Base-by-base conservation (phyloP, 2,797 vertebrate species). In the Meda fulgida region DNA sequence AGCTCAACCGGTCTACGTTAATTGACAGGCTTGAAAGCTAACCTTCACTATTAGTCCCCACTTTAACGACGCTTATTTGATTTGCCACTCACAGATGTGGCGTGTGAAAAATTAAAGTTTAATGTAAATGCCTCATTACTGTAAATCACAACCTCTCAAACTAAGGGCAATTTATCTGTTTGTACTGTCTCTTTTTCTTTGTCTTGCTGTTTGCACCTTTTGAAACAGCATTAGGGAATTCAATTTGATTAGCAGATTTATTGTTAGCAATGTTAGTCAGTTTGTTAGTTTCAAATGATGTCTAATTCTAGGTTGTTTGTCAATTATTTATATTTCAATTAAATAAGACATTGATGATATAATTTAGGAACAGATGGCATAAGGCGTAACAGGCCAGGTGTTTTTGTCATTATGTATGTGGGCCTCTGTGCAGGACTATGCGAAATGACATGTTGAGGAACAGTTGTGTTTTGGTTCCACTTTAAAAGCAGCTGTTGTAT, bases 71-170 rank as follows among this genome's bases (percentile, higher is more conserved):
- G 85, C 90, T 93, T 90, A 91, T 94, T 92, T 92, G 91, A 93
- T 94, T 93, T 90, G 79, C 91, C 91, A 91, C 91, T 93, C 92
- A 91, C 90, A 92, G 93, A 94, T 90, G 92, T 92, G 93, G 91
- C 89, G 86, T 84, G 92, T 91, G 78, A 91, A 92, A n/a, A 94
- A 94, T 94, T 92, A 93, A 95, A 95, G 92, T 93, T 94, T 95
- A 94, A 94, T 95, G 94, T 91, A 76, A 84, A 72, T 88, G 93
- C 92, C 93, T 95, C 93, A 94, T 95, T 94, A 95, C 93, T 84
- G 92, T 88, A 93, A 95, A 93, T 95, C 94, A 93, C 92, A 90
- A 91, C 93, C 88, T 89, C 87, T 92, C 91, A 91, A 90, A 94
- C 90, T 89, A 91, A 89, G 92, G 92, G 89, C 89, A 85, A 90